Evolutionary conservation across 1,140 invertebrate species (phyloP).

Genomic region (Cotesia chilonis): DNA sequence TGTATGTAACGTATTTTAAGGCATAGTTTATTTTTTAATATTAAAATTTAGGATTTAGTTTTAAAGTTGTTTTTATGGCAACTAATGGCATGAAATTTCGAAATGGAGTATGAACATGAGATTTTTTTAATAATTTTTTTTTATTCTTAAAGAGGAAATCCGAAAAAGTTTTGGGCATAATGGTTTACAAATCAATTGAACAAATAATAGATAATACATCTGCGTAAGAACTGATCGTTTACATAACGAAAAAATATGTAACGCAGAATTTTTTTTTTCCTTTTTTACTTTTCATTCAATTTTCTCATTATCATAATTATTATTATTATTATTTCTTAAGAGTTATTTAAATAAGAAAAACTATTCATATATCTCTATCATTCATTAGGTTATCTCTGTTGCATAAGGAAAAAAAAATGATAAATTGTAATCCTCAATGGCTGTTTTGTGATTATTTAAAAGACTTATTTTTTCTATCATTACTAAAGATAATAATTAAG

Average conservation of each 20-base stretch:
- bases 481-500: constrained; percentile 54
- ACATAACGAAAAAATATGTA: not conserved
- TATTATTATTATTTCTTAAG: not conserved
- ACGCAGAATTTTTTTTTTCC: not conserved
- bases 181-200: too few relatives aligned
- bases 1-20: too few relatives aligned
- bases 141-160: not conserved
- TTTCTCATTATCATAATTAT: not conserved
- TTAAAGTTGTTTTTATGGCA: too few relatives aligned
- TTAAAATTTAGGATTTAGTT: too few relatives aligned
- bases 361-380: not conserved
- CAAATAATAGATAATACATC: too few relatives aligned
- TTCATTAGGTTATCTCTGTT: too few relatives aligned
- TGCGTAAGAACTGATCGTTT: constrained; percentile 13
- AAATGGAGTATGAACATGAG: too few relatives aligned
- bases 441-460: constrained; percentile 65
- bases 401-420: constrained; percentile 12
- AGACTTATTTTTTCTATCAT: constrained; percentile 66
- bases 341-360: constrained; percentile 12
- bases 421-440: constrained; percentile 48
- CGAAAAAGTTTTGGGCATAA: too few relatives aligned
- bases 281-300: too few relatives aligned
- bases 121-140: not conserved
- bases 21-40: too few relatives aligned
- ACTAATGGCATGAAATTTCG: too few relatives aligned